Conservation (phyloP, 1,140 invertebrate genomes). For the Pogonomyrmex californicus region DNA sequence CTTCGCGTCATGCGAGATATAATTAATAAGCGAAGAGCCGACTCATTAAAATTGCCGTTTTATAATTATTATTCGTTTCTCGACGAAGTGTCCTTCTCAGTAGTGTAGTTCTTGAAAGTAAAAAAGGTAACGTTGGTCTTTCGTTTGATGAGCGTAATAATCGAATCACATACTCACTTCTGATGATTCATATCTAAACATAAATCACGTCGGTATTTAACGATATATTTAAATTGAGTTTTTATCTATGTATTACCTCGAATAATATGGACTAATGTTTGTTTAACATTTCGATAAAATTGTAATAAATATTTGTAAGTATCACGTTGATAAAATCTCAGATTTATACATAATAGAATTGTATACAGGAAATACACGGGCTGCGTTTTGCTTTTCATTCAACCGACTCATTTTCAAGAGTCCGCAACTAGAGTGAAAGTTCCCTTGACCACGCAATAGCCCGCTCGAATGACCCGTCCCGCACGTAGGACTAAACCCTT, state of each 20-base stretch:
- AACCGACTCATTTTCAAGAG: slow-evolving; percentile 43
- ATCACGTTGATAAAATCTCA: not conserved
- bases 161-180: not conserved
- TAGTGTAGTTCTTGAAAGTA: not conserved
- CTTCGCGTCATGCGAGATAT: slow-evolving; percentile 29
- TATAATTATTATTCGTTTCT: slow-evolving; percentile 66
- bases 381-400: slow-evolving; percentile 25
- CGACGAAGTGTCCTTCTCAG: slow-evolving; percentile 4
- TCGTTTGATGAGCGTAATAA: not conserved
- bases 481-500: slow-evolving; percentile 65
- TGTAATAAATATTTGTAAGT: not conserved
- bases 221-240: not conserved
- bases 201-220: not conserved
- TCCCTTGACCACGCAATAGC: slow-evolving; percentile 23
- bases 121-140: slow-evolving; percentile 55
- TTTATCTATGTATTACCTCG: not conserved
- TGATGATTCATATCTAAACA: too few species aligned
- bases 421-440: not conserved
- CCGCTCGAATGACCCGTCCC: slow-evolving; percentile 24
- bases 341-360: not conserved
- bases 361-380: not conserved
- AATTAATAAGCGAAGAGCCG: slow-evolving; percentile 65
- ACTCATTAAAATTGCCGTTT: slow-evolving; percentile 76
- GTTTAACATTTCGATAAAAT: not conserved
- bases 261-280: not conserved